A percentile compares a stretch with the other conserved stretches of the same genome.
phyloP scores from a whole-genome alignment of 2,113 vertebrate genomes.

The Chaetodon trifascialis region DNA sequence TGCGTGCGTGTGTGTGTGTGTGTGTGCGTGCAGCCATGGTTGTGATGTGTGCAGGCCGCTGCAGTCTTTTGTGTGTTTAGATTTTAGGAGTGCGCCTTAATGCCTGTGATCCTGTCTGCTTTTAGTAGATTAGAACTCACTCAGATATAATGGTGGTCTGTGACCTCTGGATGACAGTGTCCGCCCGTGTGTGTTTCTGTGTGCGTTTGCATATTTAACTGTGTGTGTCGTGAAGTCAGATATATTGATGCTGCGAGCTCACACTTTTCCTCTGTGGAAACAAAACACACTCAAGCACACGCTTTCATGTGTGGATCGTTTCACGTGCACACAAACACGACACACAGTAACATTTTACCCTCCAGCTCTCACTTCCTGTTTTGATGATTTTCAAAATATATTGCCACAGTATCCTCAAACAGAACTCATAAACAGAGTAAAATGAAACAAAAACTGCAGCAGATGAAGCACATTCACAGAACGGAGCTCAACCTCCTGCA shows the following conservation, averaged over 20 bases:
- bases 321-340: too few species aligned
- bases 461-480: background rate
- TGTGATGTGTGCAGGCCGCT: background rate
- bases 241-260: background rate
- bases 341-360: too few species aligned
- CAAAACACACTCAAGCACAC: background rate
- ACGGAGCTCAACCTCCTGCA: too few species aligned
- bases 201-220: slow-evolving; percentile 6
- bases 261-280: slow-evolving; percentile 9
- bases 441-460: background rate
- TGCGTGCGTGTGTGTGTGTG: background rate
- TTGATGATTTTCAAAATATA: background rate
- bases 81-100: slow-evolving; percentile 55
- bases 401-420: background rate
- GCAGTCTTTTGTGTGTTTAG: slow-evolving; percentile 28
- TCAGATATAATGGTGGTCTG: slow-evolving; percentile 61
- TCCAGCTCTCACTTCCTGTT: background rate
- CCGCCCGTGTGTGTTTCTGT: slow-evolving; percentile 20
- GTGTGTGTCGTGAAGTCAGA: slow-evolving; percentile 17
- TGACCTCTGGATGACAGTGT: slow-evolving; percentile 47
- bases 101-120: slow-evolving; percentile 67
- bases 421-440: background rate
- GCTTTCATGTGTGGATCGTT: background rate
- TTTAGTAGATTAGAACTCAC: slow-evolving; percentile 76
- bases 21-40: background rate